Evolutionary conservation across 2,797 vertebrate genomes (phyloP).

Genomic region (Notolepis coatsorum): DNA sequence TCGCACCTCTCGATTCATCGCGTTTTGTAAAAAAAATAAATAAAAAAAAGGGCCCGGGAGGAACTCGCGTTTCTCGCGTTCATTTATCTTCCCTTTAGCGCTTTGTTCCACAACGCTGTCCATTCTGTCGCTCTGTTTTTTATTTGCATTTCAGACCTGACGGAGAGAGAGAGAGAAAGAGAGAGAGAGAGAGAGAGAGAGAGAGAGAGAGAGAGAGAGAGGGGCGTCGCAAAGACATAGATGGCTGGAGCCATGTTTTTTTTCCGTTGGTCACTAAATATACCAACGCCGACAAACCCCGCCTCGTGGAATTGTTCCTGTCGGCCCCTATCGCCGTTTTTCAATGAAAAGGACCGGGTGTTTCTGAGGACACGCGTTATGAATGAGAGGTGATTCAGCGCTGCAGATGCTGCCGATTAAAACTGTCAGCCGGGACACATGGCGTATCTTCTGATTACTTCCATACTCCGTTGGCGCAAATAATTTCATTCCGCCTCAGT

Average conservation of each 20-base stretch:
- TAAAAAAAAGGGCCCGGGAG: conserved; percentile 8
- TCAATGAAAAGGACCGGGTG: conserved; percentile 18
- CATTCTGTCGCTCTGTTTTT: conserved; percentile 58
- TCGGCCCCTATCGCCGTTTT: conserved; percentile 6
- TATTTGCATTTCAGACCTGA: conserved; percentile 71
- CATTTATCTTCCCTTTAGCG: conserved; percentile 32
- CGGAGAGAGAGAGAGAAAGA: conserved; percentile 4
- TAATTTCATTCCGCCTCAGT: conserved; percentile 29
- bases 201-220: not conserved
- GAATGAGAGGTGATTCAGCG: conserved; percentile 33
- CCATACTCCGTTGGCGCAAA: conserved; percentile 36
- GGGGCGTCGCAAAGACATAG: no score
- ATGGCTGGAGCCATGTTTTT: no score
- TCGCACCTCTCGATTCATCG: conserved; percentile 22
- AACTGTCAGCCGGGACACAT: conserved; percentile 34
- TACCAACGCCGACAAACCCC: conserved; percentile 24
- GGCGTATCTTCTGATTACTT: conserved; percentile 27
- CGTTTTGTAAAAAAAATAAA: conserved; percentile 64
- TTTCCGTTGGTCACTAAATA: no score
- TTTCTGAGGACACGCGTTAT: conserved; percentile 32
- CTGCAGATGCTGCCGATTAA: conserved; percentile 23
- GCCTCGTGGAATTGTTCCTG: not conserved
- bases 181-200: not conserved
- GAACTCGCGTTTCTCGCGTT: conserved; percentile 19
- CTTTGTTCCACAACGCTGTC: conserved; percentile 36